A percentile compares a stretch with the other conserved stretches of the same genome.
These are phyloP conservation scores for Ophion obscuratus DNA, from an alignment of 2,888 invertebrate species.

Conservation along the genomic window DNA sequence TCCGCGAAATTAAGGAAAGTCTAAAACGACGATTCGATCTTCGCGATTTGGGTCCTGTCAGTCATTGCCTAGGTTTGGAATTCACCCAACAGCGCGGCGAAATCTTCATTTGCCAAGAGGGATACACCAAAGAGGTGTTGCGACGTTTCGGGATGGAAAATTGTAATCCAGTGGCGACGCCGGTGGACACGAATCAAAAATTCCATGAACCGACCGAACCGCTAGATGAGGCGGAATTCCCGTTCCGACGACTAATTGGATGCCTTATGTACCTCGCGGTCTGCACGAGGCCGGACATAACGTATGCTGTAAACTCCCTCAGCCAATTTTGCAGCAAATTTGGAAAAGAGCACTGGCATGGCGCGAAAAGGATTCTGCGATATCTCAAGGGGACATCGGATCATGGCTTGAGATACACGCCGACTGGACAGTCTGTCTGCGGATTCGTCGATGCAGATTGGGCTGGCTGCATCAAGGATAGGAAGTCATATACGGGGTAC, in stretches of 20 bases:
- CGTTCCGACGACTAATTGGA: slow-evolving; percentile 1
- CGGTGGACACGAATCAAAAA: not conserved
- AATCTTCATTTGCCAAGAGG: not conserved
- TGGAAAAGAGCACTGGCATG: not conserved
- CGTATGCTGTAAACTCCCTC: not conserved
- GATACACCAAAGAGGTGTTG: not conserved
- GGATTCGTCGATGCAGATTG: slow-evolving; percentile 28
- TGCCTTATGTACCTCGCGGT: slow-evolving; percentile 3
- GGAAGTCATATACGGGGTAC: slow-evolving; percentile 63
- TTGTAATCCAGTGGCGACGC: slow-evolving; percentile 14
- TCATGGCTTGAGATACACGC: not conserved
- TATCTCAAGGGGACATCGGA: slow-evolving; percentile 9
- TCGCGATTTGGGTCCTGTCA: not conserved
- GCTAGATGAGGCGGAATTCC: not conserved
- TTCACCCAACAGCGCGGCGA: not conserved
- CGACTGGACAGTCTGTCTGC: not conserved
- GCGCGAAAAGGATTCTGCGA: slow-evolving; percentile 19
- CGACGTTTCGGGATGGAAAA: not conserved
- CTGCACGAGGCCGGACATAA: slow-evolving; percentile 25
- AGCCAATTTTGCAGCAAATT: slow-evolving; percentile 1
- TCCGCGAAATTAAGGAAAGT: not conserved
- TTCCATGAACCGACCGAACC: not conserved
- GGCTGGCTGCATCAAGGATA: slow-evolving; percentile 26
- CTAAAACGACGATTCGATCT: not conserved
- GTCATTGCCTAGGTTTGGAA: not conserved